Evolutionary conservation across 2,888 invertebrate genomes (phyloP).

Genomic region (Dusona sp.): DNA sequence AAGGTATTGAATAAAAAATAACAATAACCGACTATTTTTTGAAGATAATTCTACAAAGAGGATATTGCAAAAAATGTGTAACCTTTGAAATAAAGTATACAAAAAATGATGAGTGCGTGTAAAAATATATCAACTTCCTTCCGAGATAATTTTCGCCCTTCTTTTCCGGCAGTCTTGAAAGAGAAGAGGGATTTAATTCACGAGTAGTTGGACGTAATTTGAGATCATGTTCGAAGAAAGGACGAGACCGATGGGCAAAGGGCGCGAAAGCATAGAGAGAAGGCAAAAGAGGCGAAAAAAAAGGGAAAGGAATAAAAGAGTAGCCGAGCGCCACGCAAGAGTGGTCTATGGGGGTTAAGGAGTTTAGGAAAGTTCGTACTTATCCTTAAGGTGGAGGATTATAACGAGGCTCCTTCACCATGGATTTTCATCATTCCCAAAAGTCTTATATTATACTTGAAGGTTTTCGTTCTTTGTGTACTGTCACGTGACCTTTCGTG

Average conservation of each 20-base stretch:
- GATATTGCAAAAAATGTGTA: too few relatives aligned
- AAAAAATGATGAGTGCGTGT: neutral
- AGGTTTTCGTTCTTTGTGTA: neutral
- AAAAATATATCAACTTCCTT: neutral
- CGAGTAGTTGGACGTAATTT: constrained; percentile 60
- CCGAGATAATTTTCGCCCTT: neutral
- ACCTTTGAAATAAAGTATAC: too few relatives aligned
- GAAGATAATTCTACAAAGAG: too few relatives aligned
- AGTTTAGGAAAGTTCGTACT: constrained; percentile 30
- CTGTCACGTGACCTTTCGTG: neutral
- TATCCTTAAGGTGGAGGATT: constrained; percentile 56
- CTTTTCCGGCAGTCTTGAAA: constrained; percentile 21
- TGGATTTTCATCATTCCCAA: constrained; percentile 39
- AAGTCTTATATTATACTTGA: constrained; percentile 29
- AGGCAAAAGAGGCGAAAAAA: constrained; percentile 23
- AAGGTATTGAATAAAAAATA: too few relatives aligned
- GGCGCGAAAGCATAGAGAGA: constrained; percentile 32
- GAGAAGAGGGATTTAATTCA: constrained; percentile 51
- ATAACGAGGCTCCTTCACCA: constrained; percentile 54
- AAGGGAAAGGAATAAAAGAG: constrained; percentile 30
- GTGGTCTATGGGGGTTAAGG: constrained; percentile 26
- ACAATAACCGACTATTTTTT: too few relatives aligned
- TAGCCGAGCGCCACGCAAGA: constrained; percentile 11
- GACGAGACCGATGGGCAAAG: constrained; percentile 60
- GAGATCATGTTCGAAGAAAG: constrained; percentile 54